These are phyloP conservation scores for Oceanites oceanicus DNA, from an alignment of 2,113 vertebrate genomes.

Conservation along the genomic window DNA sequence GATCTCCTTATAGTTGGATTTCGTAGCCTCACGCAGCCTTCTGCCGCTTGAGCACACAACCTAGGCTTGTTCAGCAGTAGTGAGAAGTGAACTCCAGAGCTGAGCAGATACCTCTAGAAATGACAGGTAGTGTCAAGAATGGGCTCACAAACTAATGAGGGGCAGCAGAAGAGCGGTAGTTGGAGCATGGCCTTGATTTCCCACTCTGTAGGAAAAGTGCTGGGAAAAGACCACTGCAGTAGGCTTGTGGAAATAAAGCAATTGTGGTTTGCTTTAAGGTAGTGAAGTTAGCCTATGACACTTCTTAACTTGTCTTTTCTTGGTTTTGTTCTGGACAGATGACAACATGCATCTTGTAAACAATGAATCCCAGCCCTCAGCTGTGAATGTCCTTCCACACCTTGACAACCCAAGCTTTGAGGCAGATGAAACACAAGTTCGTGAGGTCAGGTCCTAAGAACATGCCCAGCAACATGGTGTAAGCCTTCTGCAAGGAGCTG, in stretches of 20 bases:
- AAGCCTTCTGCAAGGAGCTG: slow-evolving; percentile 63
- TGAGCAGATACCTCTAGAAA: neutral
- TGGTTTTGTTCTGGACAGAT: slow-evolving; percentile 54
- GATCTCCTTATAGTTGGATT: neutral
- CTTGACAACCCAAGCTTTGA: slow-evolving; percentile 89
- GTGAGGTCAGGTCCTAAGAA: slow-evolving; percentile 66
- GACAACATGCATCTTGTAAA: slow-evolving; percentile 71
- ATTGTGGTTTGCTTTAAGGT: neutral
- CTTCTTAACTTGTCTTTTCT: neutral
- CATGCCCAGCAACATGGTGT: neutral
- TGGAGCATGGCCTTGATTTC: neutral
- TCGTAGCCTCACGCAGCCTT: neutral
- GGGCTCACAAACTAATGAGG: neutral
- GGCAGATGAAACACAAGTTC: slow-evolving; percentile 72
- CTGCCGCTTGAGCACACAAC: neutral
- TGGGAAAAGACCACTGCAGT: neutral
- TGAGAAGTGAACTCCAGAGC: neutral
- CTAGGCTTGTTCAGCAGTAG: neutral
- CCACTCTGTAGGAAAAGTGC: neutral
- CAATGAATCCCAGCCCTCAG: slow-evolving; percentile 62
- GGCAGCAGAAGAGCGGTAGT: neutral
- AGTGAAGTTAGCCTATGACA: neutral
- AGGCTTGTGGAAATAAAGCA: neutral
- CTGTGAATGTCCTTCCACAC: slow-evolving; percentile 68
- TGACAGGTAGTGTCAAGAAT: neutral